These are phyloP conservation scores for Onychorhynchus coronatus DNA, from an alignment of 2,113 vertebrate genomes.

Conservation along the genomic window DNA sequence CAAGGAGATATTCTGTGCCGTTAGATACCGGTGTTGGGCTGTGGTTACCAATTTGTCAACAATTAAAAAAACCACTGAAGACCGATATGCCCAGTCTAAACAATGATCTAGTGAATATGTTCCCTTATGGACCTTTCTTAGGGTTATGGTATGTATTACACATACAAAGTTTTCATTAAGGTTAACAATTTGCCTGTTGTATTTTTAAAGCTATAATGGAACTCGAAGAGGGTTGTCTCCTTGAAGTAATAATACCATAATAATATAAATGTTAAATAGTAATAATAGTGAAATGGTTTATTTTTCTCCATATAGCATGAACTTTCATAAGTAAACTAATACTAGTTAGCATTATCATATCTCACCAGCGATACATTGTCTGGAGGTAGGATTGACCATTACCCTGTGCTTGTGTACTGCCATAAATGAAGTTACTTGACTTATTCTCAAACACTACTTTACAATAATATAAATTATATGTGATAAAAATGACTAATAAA, in stretches of 20 bases:
- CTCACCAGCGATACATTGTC: neutral
- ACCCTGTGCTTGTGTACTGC: neutral
- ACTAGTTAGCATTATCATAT: neutral
- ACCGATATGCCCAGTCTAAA: neutral
- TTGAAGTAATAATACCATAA: neutral
- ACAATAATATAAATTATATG: neutral
- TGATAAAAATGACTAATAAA: neutral
- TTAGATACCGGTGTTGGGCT: neutral
- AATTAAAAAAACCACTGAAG: neutral
- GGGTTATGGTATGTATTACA: neutral
- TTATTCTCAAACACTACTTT: neutral
- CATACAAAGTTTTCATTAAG: neutral
- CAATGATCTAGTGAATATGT: neutral
- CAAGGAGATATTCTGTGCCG: neutral
- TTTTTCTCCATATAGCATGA: neutral
- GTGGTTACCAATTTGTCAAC: neutral
- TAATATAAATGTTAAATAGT: neutral
- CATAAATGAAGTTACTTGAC: neutral
- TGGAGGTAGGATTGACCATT: neutral
- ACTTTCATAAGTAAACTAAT: neutral
- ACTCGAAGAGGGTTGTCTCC: neutral
- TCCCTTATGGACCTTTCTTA: neutral
- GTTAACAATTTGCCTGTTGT: neutral
- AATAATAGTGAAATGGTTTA: neutral
- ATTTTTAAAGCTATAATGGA: neutral